Percentiles rank a stretch among this genome's conserved stretches.
Evolutionary conservation across 1,140 invertebrate genomes (phyloP).

Genomic region (Drosophila sechellia): DNA sequence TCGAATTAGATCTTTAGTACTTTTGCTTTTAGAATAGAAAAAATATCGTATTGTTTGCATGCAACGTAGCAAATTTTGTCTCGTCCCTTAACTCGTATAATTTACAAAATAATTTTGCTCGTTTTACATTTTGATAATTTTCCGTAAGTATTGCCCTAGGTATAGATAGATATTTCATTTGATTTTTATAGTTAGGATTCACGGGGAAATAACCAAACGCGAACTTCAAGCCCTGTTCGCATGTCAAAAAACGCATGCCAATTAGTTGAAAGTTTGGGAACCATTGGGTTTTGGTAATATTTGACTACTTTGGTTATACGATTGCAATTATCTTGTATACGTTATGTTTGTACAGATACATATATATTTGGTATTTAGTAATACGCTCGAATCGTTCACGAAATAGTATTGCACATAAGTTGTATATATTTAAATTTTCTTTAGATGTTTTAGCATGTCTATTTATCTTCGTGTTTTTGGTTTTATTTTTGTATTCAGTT

Average conservation of each 20-base stretch:
- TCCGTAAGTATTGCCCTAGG: slow-evolving; percentile 28
- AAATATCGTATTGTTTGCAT: slow-evolving; percentile 73
- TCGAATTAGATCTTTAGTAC: slow-evolving; percentile 42
- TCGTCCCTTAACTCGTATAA: slow-evolving; percentile 46
- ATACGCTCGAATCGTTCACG: slow-evolving; percentile 55
- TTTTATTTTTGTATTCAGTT: slow-evolving; percentile 41
- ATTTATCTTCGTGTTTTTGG: slow-evolving; percentile 13
- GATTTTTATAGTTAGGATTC: slow-evolving; percentile 31
- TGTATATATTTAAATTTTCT: slow-evolving; percentile 56
- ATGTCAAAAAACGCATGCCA: slow-evolving; percentile 48
- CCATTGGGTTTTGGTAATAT: slow-evolving; percentile 40
- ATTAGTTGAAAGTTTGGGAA: slow-evolving; percentile 25
- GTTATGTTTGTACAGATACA: slow-evolving; percentile 50
- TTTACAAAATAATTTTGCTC: slow-evolving; percentile 61
- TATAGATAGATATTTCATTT: slow-evolving; percentile 52
- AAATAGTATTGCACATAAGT: slow-evolving; percentile 81
- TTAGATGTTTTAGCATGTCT: slow-evolving; percentile 52
- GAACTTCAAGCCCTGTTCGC: slow-evolving; percentile 25
- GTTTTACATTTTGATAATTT: slow-evolving; percentile 64
- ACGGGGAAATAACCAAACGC: slow-evolving; percentile 14
- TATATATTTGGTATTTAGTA: slow-evolving; percentile 43
- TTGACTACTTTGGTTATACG: slow-evolving; percentile 75
- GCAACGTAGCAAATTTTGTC: slow-evolving; percentile 57
- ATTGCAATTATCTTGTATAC: slow-evolving; percentile 62
- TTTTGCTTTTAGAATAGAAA: slow-evolving; percentile 69